A percentile compares a stretch with the other conserved stretches of the same genome.
Conservation (phyloP, 2,797 vertebrate genomes). For the Buceros bicornis region DNA sequence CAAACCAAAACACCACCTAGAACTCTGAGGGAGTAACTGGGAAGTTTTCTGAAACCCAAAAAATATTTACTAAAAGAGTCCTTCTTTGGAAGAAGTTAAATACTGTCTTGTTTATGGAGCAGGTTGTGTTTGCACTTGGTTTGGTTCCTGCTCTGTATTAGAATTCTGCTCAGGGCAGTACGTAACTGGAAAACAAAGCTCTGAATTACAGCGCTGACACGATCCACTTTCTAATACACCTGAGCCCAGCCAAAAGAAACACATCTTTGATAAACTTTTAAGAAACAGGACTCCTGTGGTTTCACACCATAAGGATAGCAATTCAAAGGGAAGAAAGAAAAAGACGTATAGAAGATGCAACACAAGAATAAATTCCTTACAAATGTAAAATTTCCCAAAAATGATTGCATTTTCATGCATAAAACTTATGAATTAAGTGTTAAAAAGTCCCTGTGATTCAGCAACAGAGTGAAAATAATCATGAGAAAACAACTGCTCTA, state of each 20-base stretch:
- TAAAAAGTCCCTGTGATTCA: neutral
- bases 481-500: neutral
- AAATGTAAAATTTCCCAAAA: neutral
- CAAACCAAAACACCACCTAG: fast-evolving
- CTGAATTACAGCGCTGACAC: neutral
- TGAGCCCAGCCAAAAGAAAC: neutral
- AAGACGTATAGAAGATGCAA: neutral
- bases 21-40: neutral
- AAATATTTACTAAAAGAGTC: neutral
- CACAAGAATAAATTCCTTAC: neutral
- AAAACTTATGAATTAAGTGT: neutral
- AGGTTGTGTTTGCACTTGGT: neutral
- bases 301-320: neutral
- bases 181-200: neutral
- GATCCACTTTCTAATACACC: neutral
- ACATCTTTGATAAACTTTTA: conserved; percentile 4
- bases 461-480: neutral
- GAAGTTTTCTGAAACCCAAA: neutral
- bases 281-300: neutral
- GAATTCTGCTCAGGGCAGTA: neutral
- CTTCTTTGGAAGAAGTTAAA: neutral
- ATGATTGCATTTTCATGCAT: neutral
- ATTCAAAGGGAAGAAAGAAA: neutral
- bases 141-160: neutral
- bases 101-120: neutral